Conservation (phyloP, 2,113 vertebrate genomes). For the Calidris pygmaea region DNA sequence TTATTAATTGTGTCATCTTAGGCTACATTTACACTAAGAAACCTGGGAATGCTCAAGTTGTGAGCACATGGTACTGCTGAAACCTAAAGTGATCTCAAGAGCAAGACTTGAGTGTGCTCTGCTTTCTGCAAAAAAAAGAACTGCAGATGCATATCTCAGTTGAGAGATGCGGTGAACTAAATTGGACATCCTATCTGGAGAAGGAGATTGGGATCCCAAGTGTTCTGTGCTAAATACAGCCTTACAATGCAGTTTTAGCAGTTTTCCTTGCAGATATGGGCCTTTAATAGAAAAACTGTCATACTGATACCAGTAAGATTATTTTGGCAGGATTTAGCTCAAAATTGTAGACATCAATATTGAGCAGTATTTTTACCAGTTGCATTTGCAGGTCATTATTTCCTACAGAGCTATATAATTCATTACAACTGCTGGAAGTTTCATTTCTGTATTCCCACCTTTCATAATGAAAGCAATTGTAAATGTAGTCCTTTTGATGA, state of each 20-base stretch:
- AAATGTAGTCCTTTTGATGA: neutral
- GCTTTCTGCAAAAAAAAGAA: neutral
- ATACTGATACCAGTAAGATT: neutral
- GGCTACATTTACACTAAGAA: neutral
- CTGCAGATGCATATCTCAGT: neutral
- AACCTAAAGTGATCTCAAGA: neutral
- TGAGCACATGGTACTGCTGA: neutral
- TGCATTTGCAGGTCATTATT: neutral
- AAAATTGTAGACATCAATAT: neutral
- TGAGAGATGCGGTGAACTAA: neutral
- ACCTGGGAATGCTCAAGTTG: neutral
- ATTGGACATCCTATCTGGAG: rapidly evolving
- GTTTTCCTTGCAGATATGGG: neutral
- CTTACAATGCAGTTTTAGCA: neutral
- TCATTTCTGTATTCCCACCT: neutral
- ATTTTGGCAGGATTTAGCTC: neutral
- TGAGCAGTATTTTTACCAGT: neutral
- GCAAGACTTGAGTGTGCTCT: neutral
- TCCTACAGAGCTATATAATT: neutral
- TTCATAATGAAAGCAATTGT: neutral
- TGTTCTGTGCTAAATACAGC: neutral
- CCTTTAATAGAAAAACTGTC: neutral
- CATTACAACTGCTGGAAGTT: neutral
- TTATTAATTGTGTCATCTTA: neutral
- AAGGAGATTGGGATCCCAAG: neutral